These are phyloP conservation scores for Hyles vespertilio DNA, from an alignment of 1,140 invertebrate species.

Conservation along the genomic window DNA sequence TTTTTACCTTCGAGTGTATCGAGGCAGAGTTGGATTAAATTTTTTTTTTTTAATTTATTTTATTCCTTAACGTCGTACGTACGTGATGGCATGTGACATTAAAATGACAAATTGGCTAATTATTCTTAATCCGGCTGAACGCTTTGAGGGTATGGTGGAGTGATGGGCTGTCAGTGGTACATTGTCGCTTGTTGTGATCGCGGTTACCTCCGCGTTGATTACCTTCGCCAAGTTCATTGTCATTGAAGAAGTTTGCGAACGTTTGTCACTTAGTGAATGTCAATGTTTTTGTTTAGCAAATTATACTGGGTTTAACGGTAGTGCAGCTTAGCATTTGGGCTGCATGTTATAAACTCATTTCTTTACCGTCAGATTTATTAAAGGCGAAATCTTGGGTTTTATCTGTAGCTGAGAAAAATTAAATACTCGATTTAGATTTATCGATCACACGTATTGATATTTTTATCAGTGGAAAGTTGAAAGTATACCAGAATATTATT, in stretches of 20 bases:
- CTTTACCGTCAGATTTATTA: too few relatives aligned
- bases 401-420: too few relatives aligned
- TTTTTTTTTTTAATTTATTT: constrained; percentile 49
- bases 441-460: too few relatives aligned
- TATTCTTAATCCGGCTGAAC: constrained; percentile 66
- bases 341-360: too few relatives aligned
- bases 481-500: too few relatives aligned
- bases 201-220: constrained; percentile 19
- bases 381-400: too few relatives aligned
- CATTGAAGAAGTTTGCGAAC: constrained; percentile 5
- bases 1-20: constrained; percentile 62
- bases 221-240: constrained; percentile 18
- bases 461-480: too few relatives aligned
- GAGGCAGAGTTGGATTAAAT: constrained; percentile 59
- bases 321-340: too few relatives aligned
- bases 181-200: constrained; percentile 35
- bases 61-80: constrained; percentile 43
- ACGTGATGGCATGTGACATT: constrained; percentile 74
- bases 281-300: too few relatives aligned
- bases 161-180: constrained; percentile 42
- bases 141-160: constrained; percentile 33
- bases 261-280: constrained; percentile 5
- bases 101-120: constrained; percentile 75
- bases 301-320: too few relatives aligned
- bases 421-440: too few relatives aligned